These are phyloP conservation scores for Lepilemur ruficaudatus DNA, from an alignment of 2,797 vertebrate species.

Conservation along the genomic window DNA sequence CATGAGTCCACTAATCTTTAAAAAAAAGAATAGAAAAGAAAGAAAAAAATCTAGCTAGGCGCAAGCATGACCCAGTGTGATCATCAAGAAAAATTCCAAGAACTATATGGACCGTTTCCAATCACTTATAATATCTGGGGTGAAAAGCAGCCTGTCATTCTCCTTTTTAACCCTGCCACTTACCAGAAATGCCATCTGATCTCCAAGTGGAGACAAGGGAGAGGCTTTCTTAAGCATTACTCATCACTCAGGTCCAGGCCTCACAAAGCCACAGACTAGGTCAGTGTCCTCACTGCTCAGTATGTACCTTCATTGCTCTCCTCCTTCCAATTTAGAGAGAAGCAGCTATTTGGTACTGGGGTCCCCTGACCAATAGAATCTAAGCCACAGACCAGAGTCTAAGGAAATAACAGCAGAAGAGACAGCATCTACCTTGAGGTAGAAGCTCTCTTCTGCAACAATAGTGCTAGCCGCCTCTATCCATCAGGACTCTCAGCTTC, in stretches of 20 bases:
- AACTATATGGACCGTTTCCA: neutral
- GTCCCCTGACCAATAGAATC: neutral
- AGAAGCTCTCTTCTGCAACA: neutral
- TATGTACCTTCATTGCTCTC: neutral
- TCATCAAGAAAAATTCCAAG: neutral
- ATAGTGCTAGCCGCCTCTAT: neutral
- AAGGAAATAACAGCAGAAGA: neutral
- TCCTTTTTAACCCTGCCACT: neutral
- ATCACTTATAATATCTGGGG: neutral
- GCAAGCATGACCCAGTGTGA: neutral
- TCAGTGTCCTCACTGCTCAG: neutral
- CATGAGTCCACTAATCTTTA: too few species aligned
- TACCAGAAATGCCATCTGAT: neutral
- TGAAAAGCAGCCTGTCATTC: neutral
- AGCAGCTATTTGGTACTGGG: neutral
- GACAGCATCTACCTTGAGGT: neutral
- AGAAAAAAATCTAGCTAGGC: neutral
- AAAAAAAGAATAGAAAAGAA: neutral
- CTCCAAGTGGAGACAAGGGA: rapidly evolving
- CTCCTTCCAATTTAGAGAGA: neutral
- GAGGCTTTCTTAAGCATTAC: neutral
- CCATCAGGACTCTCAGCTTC: neutral
- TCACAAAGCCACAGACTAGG: neutral
- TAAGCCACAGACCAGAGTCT: neutral
- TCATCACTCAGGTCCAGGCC: neutral